Percentiles rank a stretch among this genome's conserved stretches.
Evolutionary conservation across 2,113 vertebrate species (phyloP).

Genomic region (Paradisaea rubra): DNA sequence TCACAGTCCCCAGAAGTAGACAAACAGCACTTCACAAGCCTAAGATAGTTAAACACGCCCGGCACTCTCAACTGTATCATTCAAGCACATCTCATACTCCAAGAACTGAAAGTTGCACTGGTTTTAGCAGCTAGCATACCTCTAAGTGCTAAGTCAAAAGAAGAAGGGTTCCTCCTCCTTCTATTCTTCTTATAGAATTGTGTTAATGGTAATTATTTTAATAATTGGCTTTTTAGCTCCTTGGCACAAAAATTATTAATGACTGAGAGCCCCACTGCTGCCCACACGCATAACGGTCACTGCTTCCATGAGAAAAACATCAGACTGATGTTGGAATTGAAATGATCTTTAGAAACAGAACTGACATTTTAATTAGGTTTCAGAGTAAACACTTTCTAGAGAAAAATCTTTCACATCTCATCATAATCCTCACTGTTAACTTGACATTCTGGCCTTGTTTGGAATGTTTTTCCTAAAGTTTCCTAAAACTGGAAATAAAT

Average conservation of each 20-base stretch:
- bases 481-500: neutral
- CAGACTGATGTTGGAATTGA: neutral
- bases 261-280: neutral
- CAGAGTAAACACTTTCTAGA: conserved; percentile 5
- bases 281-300: neutral
- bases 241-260: neutral
- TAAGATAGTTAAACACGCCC: neutral
- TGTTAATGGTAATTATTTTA: neutral
- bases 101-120: neutral
- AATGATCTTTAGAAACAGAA: conserved; percentile 6
- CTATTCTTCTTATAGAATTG: neutral
- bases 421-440: neutral
- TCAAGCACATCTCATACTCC: neutral
- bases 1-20: neutral
- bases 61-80: neutral
- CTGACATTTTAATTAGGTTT: conserved; percentile 24
- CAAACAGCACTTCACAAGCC: neutral
- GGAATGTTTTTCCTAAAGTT: conserved; percentile 4
- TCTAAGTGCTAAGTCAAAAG: neutral
- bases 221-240: neutral
- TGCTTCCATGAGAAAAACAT: neutral
- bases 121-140: neutral
- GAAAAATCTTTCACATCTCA: conserved; percentile 27
- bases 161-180: neutral
- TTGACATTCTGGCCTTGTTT: conserved; percentile 10